Base-by-base conservation (phyloP, 2,888 invertebrate genomes). In the Drosophila subsilvestris region DNA sequence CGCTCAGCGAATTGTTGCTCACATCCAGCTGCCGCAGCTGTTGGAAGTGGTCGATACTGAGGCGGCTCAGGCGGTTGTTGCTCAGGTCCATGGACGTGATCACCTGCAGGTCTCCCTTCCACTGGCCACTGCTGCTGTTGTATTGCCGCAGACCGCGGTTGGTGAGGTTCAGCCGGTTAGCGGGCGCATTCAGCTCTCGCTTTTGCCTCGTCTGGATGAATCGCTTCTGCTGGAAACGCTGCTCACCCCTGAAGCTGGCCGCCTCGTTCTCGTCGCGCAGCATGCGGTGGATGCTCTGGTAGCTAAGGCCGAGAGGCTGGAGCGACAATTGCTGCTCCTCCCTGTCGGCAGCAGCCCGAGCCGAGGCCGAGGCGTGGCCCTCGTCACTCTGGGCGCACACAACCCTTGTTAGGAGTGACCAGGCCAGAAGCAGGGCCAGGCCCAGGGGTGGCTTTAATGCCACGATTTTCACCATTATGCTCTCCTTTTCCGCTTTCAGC, bases 191-290 rank as follows among this genome's bases (percentile, higher is more conserved):
- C 1, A 55, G 32, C 6, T 69, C 79, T 9, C 86, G 56, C 27
- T 82, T 80, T 7, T 78, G 83, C 10, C 80, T 58, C 14, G 79
- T 78, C 25, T 77, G 79, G 14, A 63, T 54, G 17, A 85, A 86
- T 20, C 88, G 80, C 48, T 83, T 88, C 14, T 84, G 88, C 53
- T 89, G 86, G 73, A 87, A 90, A 8, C 89, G 86, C 70, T 86
- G 43, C 22, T 91, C 89, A 12, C 81, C 76, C 3, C 90, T 80
- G 59, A 88, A 90, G 62, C 82, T 84, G n/a, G 70, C 73, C 9
- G 91, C 87, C 43, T 90, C 92, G 60, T 91, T 87, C 56, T 92
- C 91, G 63, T 92, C 91, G 51, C 92, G 81, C 43, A 92, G 68
- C 67, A 92, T 91, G 45, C 91, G 89, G 48, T 91, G 92, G 62